Evolutionary conservation across 2,113 vertebrate genomes (phyloP).

Genomic region (Thomomys bottae): DNA sequence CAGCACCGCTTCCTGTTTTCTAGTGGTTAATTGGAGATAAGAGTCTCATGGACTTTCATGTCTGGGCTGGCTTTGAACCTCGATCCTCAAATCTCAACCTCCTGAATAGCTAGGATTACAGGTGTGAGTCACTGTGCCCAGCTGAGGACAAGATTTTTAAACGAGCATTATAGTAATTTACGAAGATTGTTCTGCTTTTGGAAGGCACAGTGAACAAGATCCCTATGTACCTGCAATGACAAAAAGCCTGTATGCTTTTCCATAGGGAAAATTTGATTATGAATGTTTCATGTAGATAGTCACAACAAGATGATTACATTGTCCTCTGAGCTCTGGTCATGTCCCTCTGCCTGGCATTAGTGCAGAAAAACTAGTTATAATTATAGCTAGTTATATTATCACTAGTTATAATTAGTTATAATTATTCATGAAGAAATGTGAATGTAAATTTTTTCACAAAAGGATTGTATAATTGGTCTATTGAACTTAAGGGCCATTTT

Average conservation of each 20-base stretch:
- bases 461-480: slow-evolving; percentile 78
- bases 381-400: too few species aligned
- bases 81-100: too few species aligned
- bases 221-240: not conserved
- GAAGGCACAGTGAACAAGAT: slow-evolving; percentile 47
- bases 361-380: not conserved
- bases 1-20: too few species aligned
- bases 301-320: not conserved
- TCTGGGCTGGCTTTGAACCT: too few species aligned
- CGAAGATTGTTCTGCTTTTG: slow-evolving; percentile 27
- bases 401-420: too few species aligned
- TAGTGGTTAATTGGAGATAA: too few species aligned
- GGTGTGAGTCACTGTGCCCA: too few species aligned
- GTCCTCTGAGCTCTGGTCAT: not conserved
- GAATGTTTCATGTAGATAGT: slow-evolving; percentile 1
- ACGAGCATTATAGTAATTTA: not conserved
- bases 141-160: not conserved
- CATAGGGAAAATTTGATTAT: slow-evolving; percentile 12
- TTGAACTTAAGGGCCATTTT: slow-evolving; percentile 76
- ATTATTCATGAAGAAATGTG: slow-evolving; percentile 78
- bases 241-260: slow-evolving; percentile 42
- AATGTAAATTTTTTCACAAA: slow-evolving; percentile 70
- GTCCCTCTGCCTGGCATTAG: not conserved
- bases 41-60: too few species aligned
- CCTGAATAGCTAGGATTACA: too few species aligned